phyloP scores from a whole-genome alignment of 2,888 invertebrate species.

The Yponomeuta malinellus region DNA sequence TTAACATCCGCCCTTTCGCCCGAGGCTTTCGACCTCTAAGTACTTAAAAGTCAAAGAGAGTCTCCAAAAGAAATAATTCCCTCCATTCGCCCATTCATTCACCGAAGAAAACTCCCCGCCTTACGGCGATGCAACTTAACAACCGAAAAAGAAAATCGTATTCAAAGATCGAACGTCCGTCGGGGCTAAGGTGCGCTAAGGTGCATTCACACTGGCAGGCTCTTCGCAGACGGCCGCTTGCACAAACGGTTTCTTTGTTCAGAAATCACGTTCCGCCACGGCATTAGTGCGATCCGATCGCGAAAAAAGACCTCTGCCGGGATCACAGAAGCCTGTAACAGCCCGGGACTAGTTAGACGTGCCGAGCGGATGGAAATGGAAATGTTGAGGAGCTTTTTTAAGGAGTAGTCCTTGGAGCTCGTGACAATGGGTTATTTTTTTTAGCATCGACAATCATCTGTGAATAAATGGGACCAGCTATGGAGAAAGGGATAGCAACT shows the following conservation, averaged over 20 bases:
- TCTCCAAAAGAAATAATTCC: not conserved
- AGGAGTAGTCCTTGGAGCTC: not conserved
- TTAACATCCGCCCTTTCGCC: no score
- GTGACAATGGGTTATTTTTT: not conserved
- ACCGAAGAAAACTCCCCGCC: not conserved
- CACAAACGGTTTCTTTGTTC: conserved; percentile 13
- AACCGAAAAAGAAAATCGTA: conserved; percentile 10
- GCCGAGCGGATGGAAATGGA: not conserved
- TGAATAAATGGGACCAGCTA: no score
- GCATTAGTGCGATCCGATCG: conserved; percentile 14
- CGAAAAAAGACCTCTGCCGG: conserved; percentile 7
- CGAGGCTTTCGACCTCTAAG: no score
- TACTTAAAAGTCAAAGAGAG: not conserved
- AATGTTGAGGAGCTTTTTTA: conserved; percentile 1
- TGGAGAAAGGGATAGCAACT: no score
- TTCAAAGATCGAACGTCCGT: conserved; percentile 12
- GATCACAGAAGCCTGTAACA: conserved; percentile 14
- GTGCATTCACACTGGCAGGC: conserved; percentile 9
- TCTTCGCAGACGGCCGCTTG: conserved; percentile 9
- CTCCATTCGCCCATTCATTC: not conserved
- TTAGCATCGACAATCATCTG: no score
- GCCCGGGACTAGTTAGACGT: conserved; percentile 1
- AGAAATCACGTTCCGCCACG: conserved; percentile 16
- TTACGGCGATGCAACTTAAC: conserved; percentile 2
- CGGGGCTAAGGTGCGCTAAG: conserved; percentile 4